Base-by-base conservation (phyloP, 2,113 vertebrate genomes). In the Larimichthys crocea region DNA sequence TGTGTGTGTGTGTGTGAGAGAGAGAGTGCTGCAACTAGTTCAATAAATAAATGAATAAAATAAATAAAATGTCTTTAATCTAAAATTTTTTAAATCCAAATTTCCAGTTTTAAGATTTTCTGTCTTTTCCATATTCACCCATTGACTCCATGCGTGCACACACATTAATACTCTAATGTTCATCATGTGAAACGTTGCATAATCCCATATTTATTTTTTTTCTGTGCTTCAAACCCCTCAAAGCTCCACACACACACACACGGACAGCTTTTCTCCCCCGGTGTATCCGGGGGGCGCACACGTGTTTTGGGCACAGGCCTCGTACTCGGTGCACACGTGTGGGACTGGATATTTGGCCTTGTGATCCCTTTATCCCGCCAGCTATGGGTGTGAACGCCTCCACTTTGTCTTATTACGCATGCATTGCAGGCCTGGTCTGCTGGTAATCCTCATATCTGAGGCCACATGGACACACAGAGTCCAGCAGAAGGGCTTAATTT, bases 281-380 rank as follows among this genome's bases (percentile, higher is more conserved):
- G 42, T 67, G 46, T 65, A 59, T 78, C 76, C 61, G 48, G 22
- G 62, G 60, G 20, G 35, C 5, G 44, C 56, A 84, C 90, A 91
- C 80, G 79, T 89, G 88, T 84, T 78, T 48, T 60, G 29, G 31
- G 78, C 55, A 12, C 67, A 83, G 87, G 76, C 83, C 84, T 74
- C 31, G n/a, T 62, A 24, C 79, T 76, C 63, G 4, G 80, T 56
- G 56, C 80, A 79, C 89, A 90, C 93, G 91, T 92, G 91, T 85
- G 78, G 79, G 68, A 74, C 62, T 60, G 87, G 80, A 85, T 85
- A 79, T 81, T 86, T 86, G 88, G 92, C 90, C 89, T 90, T 92
- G 73, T 90, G 89, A 86, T 88, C 76, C 79, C 35, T 88, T 89
- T 84, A 85, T 91, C 79, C 35, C 87, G 7, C 64, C 75, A 67